phyloP scores from a whole-genome alignment of 1,140 invertebrate species.

The Aphidius ervi region DNA sequence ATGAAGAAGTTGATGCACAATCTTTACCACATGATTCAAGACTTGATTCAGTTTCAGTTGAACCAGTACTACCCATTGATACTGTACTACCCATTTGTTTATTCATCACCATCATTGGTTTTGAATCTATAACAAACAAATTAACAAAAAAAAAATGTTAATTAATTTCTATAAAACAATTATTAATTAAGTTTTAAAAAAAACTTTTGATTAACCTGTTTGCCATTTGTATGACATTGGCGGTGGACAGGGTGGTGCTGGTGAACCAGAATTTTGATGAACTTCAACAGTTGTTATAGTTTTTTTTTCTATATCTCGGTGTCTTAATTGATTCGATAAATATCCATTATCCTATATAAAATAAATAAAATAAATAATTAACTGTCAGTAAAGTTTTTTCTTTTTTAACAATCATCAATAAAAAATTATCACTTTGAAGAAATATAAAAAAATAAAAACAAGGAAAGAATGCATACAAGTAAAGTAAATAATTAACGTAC shows the following conservation, averaged over 20 bases:
- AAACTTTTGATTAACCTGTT: slow-evolving; percentile 33
- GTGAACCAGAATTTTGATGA: slow-evolving; percentile 45
- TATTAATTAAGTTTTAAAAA: not conserved
- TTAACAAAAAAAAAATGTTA: not conserved
- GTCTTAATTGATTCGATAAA: slow-evolving; percentile 30
- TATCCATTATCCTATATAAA: slow-evolving; percentile 37
- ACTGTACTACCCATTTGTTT: slow-evolving; percentile 52
- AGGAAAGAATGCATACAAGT: not conserved
- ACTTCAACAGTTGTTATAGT: slow-evolving; percentile 49
- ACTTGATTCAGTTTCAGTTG: slow-evolving; percentile 50
- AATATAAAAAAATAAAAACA: not conserved
- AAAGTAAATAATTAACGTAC: not conserved
- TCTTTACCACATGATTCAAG: slow-evolving; percentile 50
- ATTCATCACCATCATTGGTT: slow-evolving; percentile 49
- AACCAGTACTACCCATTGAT: slow-evolving; percentile 52
- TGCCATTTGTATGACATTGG: slow-evolving; percentile 48
- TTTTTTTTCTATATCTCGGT: slow-evolving; percentile 40
- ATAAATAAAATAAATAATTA: slow-evolving; percentile 8
- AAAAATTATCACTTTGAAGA: not conserved
- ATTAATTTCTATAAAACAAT: not conserved
- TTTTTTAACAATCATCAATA: not conserved
- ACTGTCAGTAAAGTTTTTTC: not conserved
- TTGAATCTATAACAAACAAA: slow-evolving; percentile 30
- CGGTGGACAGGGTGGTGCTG: slow-evolving; percentile 44
- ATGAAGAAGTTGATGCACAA: slow-evolving; percentile 47